phyloP scores from a whole-genome alignment of 1,140 invertebrate genomes.

The Chrysoperla carnea region DNA sequence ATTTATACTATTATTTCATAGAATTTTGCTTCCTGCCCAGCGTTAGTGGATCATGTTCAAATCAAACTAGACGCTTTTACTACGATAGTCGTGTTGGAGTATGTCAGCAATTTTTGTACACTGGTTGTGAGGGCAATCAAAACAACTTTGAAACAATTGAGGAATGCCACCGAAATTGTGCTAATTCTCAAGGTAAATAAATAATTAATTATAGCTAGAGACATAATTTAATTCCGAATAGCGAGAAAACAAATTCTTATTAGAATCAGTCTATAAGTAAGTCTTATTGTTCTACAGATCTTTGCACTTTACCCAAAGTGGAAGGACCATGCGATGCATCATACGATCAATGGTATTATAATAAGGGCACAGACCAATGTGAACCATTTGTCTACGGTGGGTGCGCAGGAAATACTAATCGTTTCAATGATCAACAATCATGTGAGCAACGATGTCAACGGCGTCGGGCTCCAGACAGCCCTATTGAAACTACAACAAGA shows the following conservation, averaged over 20 bases:
- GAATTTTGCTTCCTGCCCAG: slow-evolving; percentile 50
- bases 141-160: slow-evolving; percentile 66
- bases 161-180: slow-evolving; percentile 63
- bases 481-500: slow-evolving; percentile 5
- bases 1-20: slow-evolving; percentile 22
- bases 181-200: slow-evolving; percentile 40
- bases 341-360: slow-evolving; percentile 56
- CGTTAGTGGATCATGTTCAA: slow-evolving; percentile 50
- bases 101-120: slow-evolving; percentile 68
- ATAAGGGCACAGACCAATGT: slow-evolving; percentile 41
- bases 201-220: background rate
- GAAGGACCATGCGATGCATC: slow-evolving; percentile 51
- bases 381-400: slow-evolving; percentile 48
- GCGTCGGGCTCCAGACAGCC: background rate
- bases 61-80: slow-evolving; percentile 44
- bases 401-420: slow-evolving; percentile 52
- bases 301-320: slow-evolving; percentile 52
- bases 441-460: slow-evolving; percentile 33
- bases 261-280: too few relatives aligned
- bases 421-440: slow-evolving; percentile 34
- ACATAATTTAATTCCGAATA: background rate
- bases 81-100: slow-evolving; percentile 59
- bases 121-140: slow-evolving; percentile 69
- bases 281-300: slow-evolving; percentile 28
- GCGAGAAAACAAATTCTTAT: background rate